These are phyloP conservation scores for Drosophila sechellia DNA, from an alignment of 1,140 invertebrate genomes.

Conservation along the genomic window DNA sequence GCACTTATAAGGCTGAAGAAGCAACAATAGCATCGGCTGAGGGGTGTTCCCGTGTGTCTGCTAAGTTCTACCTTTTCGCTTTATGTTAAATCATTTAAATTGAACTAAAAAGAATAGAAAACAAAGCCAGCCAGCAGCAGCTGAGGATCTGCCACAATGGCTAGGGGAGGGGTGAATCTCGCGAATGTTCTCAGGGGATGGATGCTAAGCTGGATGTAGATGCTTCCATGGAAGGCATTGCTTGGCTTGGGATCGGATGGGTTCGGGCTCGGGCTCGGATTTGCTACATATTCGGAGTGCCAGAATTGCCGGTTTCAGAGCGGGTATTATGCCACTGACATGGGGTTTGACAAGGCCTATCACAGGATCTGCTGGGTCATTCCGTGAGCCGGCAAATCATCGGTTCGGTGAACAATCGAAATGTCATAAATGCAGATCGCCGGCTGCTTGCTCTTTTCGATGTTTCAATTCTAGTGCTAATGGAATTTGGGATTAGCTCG, in stretches of 20 bases:
- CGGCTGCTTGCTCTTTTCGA: slow-evolving; percentile 41
- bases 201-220: slow-evolving; percentile 34
- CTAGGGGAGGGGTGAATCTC: slow-evolving; percentile 2
- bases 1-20: slow-evolving; percentile 72
- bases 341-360: slow-evolving; percentile 50
- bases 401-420: slow-evolving; percentile 36
- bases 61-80: slow-evolving; percentile 64
- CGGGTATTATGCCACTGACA: slow-evolving; percentile 51
- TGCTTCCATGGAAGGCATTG: slow-evolving; percentile 36
- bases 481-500: slow-evolving; percentile 38
- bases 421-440: slow-evolving; percentile 48
- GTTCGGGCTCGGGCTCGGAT: slow-evolving; percentile 14
- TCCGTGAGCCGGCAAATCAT: slow-evolving; percentile 31
- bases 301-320: slow-evolving; percentile 9
- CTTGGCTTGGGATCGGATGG: slow-evolving; percentile 37
- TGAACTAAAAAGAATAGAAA: slow-evolving; percentile 62
- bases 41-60: slow-evolving; percentile 35
- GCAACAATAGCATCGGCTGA: slow-evolving; percentile 59
- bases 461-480: slow-evolving; percentile 50
- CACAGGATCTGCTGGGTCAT: slow-evolving; percentile 38
- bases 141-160: slow-evolving; percentile 45
- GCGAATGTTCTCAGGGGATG: slow-evolving; percentile 55
- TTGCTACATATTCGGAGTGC: slow-evolving; percentile 40
- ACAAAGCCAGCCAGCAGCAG: slow-evolving; percentile 70
- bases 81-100: slow-evolving; percentile 83